A percentile compares a stretch with the other conserved stretches of the same genome.
phyloP scores from a whole-genome alignment of 2,888 invertebrate genomes.

The Drosophila mercatorum region DNA sequence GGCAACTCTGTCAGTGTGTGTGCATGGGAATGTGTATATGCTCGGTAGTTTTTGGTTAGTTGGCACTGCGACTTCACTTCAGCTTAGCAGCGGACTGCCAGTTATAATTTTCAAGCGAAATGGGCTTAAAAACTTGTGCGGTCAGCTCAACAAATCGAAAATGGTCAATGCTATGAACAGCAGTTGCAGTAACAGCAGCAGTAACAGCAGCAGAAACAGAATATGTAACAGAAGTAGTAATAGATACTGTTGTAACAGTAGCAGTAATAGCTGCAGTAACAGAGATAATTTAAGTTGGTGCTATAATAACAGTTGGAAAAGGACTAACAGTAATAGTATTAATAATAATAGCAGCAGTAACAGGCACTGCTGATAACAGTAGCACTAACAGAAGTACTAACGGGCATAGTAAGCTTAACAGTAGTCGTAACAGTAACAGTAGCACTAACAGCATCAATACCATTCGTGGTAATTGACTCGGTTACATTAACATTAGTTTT shows the following conservation, averaged over 20 bases:
- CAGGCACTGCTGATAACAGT: background rate
- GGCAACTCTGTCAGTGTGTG: slow-evolving; percentile 23
- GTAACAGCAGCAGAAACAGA: background rate
- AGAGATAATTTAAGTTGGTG: too few species aligned
- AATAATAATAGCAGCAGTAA: background rate
- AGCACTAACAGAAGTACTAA: background rate
- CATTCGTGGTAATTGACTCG: too few species aligned
- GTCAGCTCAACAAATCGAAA: slow-evolving; percentile 46
- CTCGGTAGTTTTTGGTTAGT: slow-evolving; percentile 32
- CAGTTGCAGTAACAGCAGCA: background rate
- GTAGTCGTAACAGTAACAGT: too few species aligned
- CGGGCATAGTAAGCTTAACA: too few species aligned
- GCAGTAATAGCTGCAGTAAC: too few species aligned
- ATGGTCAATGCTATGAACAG: slow-evolving; percentile 4
- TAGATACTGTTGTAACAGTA: background rate
- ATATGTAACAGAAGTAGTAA: background rate
- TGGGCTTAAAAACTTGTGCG: slow-evolving; percentile 71
- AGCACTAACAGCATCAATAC: too few species aligned
- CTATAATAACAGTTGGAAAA: background rate
- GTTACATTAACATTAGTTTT: too few species aligned
- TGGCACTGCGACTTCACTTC: slow-evolving; percentile 29
- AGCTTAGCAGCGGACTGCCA: slow-evolving; percentile 33
- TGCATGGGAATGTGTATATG: slow-evolving; percentile 29
- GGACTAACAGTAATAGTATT: background rate
- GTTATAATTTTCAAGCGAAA: slow-evolving; percentile 70